Base-by-base conservation (phyloP, 2,797 vertebrate species). In the Etheostoma perlongum region DNA sequence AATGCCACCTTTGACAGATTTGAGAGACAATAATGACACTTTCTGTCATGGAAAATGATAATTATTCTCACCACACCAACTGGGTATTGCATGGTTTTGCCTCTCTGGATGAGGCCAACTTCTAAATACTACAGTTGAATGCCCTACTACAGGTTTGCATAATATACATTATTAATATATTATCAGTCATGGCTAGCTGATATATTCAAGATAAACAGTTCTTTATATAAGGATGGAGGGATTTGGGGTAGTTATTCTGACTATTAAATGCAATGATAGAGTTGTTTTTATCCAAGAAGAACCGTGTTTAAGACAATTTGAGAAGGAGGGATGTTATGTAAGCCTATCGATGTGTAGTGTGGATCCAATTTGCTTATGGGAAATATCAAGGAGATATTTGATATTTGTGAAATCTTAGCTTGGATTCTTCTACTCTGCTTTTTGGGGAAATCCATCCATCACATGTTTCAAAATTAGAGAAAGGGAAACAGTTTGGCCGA, bases 11-110 rank as follows among this genome's bases (percentile, higher is more conserved):
- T 6, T 72, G 52, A 79, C 64, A 76, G n/a, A 78, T 67, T 72
- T 61, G 14, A 71, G 49, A 54, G 23, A 71, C 23, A 79, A 78
- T 72, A 76, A 86, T 79, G 16, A 65, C 21, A 53, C 44, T 27
- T 61, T 53, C 6, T 46, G 16, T 67, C n/a, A 42, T 15, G 18
- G n/a, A 48, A 36, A 61, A 53, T 60, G 1, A 46, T 36, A 54
- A 77, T 61, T 71, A 77, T 68, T 59, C 68, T 67, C 15, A 59
- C 59, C 54, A 19, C 21, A 67, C 14, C 27, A 44, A n/a, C 16
- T 30, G n/a, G 27, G 47, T 55, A 70, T 54, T 19, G 68, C 42
- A 54, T 51, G 44, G 48, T 69, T 46, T 58, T 27, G 30, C 14
- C 18, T 47, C 44, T 27, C 15, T 77, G 44, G 18, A 33, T 61